These are phyloP conservation scores for Uropsilus gracilis DNA, from an alignment of 2,113 vertebrate genomes.

Conservation along the genomic window DNA sequence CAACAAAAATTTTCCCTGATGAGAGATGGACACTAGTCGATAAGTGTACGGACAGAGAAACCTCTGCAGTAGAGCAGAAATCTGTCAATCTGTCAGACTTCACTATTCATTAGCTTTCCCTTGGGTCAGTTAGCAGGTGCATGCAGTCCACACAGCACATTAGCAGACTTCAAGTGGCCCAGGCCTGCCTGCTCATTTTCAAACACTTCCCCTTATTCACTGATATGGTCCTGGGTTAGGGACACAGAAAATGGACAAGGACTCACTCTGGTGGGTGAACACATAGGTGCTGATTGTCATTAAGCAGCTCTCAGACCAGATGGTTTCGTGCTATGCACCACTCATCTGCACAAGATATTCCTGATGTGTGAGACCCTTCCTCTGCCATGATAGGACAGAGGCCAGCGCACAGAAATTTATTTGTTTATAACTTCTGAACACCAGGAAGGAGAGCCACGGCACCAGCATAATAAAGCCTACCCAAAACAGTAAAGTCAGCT, in stretches of 20 bases:
- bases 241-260: too few species aligned
- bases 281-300: not conserved
- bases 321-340: not conserved
- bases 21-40: not conserved
- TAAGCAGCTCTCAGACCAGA: not conserved
- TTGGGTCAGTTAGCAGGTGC: conserved; percentile 31
- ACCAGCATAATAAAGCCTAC: not conserved
- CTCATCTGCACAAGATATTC: not conserved
- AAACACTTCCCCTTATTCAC: not conserved
- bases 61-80: not conserved
- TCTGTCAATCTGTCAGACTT: not conserved
- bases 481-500: not conserved
- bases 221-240: not conserved
- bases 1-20: conserved; percentile 17
- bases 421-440: not conserved
- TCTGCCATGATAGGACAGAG: not conserved
- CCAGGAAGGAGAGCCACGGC: not conserved
- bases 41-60: not conserved
- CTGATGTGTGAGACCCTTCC: not conserved
- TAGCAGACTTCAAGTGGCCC: not conserved
- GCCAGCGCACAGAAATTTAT: not conserved
- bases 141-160: not conserved
- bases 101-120: conserved; percentile 22
- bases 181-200: not conserved
- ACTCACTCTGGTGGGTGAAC: not conserved